These are phyloP conservation scores for Ranitomeya variabilis DNA, from an alignment of 2,113 vertebrate species.

Conservation along the genomic window DNA sequence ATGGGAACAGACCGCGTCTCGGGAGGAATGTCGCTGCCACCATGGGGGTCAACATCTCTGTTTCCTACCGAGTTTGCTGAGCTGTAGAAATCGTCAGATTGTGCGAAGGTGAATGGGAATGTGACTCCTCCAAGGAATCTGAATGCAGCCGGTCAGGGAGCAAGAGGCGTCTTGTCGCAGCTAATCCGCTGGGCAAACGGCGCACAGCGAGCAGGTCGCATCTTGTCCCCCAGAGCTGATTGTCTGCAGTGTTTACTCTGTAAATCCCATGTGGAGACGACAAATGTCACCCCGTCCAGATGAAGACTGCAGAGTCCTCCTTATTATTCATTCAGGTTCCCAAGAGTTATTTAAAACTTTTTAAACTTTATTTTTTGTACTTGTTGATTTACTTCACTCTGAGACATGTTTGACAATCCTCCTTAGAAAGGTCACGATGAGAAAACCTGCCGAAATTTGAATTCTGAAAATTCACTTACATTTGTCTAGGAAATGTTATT, in stretches of 20 bases:
- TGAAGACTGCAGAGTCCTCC: neutral
- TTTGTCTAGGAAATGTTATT: too few species aligned
- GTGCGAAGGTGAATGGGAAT: constrained; percentile 57
- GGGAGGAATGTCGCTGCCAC: constrained; percentile 61
- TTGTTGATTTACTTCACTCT: neutral
- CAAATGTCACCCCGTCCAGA: constrained; percentile 51
- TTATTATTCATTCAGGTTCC: neutral
- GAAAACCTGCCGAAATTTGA: too few species aligned
- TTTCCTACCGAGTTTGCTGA: constrained; percentile 56
- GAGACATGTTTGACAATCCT: too few species aligned
- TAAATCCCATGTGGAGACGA: constrained; percentile 60
- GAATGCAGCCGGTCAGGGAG: constrained; percentile 54
- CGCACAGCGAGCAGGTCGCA: constrained; percentile 52
- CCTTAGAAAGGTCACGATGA: too few species aligned
- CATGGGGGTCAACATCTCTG: constrained; percentile 62
- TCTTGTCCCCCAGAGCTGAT: constrained; percentile 53
- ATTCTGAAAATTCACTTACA: too few species aligned
- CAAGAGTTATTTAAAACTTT: neutral
- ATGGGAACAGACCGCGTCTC: neutral
- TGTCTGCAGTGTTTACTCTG: constrained; percentile 64
- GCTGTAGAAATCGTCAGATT: constrained; percentile 59
- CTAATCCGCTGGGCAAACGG: constrained; percentile 71
- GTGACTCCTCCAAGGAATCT: constrained; percentile 55
- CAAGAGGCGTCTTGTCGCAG: constrained; percentile 58
- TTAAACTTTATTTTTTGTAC: neutral